phyloP scores from a whole-genome alignment of 2,797 vertebrate genomes.

The Typhlichthys eigenmanni region DNA sequence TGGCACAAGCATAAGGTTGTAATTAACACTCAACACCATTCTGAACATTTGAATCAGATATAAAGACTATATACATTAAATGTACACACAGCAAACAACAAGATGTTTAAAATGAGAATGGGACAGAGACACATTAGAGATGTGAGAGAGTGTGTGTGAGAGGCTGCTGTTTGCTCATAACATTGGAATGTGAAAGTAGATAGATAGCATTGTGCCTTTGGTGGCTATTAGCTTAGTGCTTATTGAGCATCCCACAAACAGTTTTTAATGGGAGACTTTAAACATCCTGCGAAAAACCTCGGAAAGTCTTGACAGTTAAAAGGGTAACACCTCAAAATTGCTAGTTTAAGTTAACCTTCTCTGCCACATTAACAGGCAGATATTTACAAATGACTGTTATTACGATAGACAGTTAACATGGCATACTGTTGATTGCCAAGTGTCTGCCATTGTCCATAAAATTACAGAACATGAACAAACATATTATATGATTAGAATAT shows the following conservation, averaged over 20 bases:
- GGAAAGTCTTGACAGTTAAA: conserved; percentile 33
- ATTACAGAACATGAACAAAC: neutral
- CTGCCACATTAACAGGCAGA: conserved; percentile 25
- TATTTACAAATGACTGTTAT: conserved; percentile 19
- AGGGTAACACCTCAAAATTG: conserved; percentile 36
- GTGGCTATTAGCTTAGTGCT: conserved; percentile 34
- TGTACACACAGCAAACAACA: neutral
- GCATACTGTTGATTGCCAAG: conserved; percentile 9
- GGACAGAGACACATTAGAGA: conserved; percentile 1
- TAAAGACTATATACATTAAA: too few relatives aligned
- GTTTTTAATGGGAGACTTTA: conserved; percentile 13
- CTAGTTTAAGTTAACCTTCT: conserved; percentile 42
- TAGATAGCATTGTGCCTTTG: conserved; percentile 47
- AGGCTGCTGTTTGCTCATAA: conserved; percentile 52
- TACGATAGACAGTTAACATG: neutral
- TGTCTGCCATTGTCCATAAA: conserved; percentile 4
- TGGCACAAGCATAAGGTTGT: too few relatives aligned
- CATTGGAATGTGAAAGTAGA: conserved; percentile 64
- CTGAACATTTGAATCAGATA: too few relatives aligned
- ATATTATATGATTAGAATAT: neutral
- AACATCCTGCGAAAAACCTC: conserved; percentile 10
- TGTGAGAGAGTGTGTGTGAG: neutral
- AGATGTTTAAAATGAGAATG: neutral
- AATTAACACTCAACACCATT: too few relatives aligned
- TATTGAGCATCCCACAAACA: conserved; percentile 15